Conservation (phyloP, 2,797 vertebrate genomes). For the Mastacembelus armatus region DNA sequence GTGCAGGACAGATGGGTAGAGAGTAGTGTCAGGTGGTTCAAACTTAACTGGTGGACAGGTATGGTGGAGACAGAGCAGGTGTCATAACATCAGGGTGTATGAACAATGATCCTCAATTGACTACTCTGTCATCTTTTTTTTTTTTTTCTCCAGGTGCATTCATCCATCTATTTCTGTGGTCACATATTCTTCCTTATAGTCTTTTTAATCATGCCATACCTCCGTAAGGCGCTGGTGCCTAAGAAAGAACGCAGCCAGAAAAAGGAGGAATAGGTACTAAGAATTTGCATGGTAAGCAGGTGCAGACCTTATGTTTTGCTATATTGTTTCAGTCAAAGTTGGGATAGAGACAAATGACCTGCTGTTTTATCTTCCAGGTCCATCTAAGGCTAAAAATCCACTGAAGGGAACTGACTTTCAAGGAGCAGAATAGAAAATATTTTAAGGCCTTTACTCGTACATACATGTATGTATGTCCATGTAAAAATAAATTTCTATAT, state of each 20-base stretch:
- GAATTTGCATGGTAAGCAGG: slow-evolving; percentile 59
- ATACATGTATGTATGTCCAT: slow-evolving; percentile 73
- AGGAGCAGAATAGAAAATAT: slow-evolving; percentile 80
- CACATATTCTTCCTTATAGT: slow-evolving; percentile 89
- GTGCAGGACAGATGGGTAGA: background rate
- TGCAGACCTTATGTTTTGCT: background rate
- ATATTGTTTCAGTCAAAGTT: background rate
- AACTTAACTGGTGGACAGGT: background rate
- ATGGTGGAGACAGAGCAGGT: background rate
- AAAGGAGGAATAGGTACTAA: slow-evolving; percentile 77
- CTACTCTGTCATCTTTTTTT: slow-evolving; percentile 32
- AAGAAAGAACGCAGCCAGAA: slow-evolving; percentile 79
- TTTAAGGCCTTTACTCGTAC: slow-evolving; percentile 86
- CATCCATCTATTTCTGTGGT: slow-evolving; percentile 92
- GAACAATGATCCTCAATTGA: background rate
- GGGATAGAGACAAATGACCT: background rate
- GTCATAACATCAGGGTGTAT: background rate
- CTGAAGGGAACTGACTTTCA: slow-evolving; percentile 82
- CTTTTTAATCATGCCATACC: slow-evolving; percentile 87
- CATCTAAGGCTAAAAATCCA: slow-evolving; percentile 63
- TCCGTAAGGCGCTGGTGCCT: slow-evolving; percentile 91
- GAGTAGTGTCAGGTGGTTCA: background rate
- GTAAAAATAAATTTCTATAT: slow-evolving; percentile 82
- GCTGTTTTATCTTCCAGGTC: slow-evolving; percentile 66
- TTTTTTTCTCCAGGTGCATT: slow-evolving; percentile 89